Base-by-base conservation (phyloP, 2,888 invertebrate genomes). In the Lithophane leautieri region DNA sequence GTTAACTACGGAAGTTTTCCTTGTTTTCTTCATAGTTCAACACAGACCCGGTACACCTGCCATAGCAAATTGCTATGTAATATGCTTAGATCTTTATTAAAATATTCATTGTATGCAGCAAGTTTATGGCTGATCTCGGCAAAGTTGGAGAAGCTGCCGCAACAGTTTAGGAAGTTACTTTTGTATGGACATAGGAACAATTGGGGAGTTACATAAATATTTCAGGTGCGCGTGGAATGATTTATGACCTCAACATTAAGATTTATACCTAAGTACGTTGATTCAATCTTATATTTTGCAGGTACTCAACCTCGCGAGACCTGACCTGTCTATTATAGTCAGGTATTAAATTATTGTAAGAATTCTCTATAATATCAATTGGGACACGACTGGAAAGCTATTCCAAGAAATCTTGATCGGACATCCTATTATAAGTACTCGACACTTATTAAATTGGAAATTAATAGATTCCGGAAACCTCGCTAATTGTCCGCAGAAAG, bases 381-480 rank as follows among this genome's bases (percentile, higher is more conserved):
- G 42, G 12, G 42, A 19, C n/a, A 25, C 19, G 50, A 44, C 44
- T 61, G 7, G 34, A 81, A 56, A 69, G 42, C 12, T 60, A 56
- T 34, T 71, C 40, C 7, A 8, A 50, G 60, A 56, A 61, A 60
- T 50, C 42, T 56, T 62, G 16, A 25, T 62, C 7, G 22, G 50
- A 54, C 50, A 52, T 60, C 22, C 22, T 34, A 40, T 63, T 19
- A n/a, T 40, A 62, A 65, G 14, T 58, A n/a, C 52, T 65, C 12
- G 40, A 65, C 71, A 62, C 22, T 68, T 61, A 79, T 70, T 69
- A 40, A 50, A 79, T 69, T 69, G 25, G 22, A 47, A 28, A 73
- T 54, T 84, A 88, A 91, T 90, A 86, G 83, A 76, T 86, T 88
- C 77, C 81, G 87, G 88, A 91, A 88, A 86, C 80, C 77, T 79